A percentile compares a stretch with the other conserved stretches of the same genome.
Evolutionary conservation across 1,140 invertebrate species (phyloP).

Genomic region (Campodea augens): DNA sequence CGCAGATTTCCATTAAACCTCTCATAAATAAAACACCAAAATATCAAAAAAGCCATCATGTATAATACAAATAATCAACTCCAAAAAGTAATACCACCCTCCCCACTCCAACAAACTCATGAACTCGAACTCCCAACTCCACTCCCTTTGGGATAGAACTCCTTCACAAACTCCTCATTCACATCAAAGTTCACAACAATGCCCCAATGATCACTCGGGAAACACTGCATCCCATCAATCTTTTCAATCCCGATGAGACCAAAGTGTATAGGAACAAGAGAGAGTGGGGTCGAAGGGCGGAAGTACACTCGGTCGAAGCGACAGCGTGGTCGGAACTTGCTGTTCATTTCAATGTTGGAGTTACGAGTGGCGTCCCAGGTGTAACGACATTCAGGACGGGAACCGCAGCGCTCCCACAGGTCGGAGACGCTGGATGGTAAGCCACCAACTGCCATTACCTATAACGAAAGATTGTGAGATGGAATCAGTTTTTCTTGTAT

Average conservation of each 20-base stretch:
- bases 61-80: too few relatives aligned
- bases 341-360: constrained; percentile 25
- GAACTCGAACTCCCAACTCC: too few relatives aligned
- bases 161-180: background rate
- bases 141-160: too few relatives aligned
- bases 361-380: constrained; percentile 37
- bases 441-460: constrained; percentile 25
- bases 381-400: constrained; percentile 28
- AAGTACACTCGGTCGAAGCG: constrained; percentile 39
- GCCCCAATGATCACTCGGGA: constrained; percentile 43
- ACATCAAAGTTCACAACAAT: constrained; percentile 21
- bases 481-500: too few relatives aligned
- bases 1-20: too few relatives aligned
- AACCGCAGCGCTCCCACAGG: constrained; percentile 33
- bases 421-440: constrained; percentile 28
- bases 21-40: too few relatives aligned
- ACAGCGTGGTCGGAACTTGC: constrained; percentile 24
- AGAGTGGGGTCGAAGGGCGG: constrained; percentile 16
- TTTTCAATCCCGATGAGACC: constrained; percentile 35
- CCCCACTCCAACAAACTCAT: too few relatives aligned
- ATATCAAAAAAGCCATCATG: too few relatives aligned
- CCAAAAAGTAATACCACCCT: too few relatives aligned
- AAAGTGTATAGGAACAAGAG: constrained; percentile 28
- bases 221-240: constrained; percentile 28
- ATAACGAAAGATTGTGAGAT: too few relatives aligned